Evolutionary conservation across 2,113 vertebrate genomes (phyloP).

Genomic region (Emydocephalus ijimae): DNA sequence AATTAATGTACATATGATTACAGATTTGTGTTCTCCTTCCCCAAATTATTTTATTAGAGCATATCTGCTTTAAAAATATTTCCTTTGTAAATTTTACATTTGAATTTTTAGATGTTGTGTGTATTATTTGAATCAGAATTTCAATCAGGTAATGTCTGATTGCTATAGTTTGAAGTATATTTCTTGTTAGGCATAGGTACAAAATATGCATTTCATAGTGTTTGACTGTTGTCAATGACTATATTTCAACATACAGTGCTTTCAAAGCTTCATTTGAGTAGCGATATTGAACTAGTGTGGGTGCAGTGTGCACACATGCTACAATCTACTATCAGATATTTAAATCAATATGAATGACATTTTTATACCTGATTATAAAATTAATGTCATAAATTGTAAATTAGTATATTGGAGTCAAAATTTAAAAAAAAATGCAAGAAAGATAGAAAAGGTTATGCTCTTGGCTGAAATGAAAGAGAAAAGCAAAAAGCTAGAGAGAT

Average conservation of each 20-base stretch:
- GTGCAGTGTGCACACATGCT: background rate
- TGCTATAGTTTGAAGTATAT: background rate
- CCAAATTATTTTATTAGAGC: background rate
- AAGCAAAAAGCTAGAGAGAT: constrained; percentile 1
- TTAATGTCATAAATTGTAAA: constrained; percentile 27
- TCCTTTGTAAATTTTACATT: background rate
- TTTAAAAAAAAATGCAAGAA: constrained; percentile 1
- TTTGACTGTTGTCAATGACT: background rate
- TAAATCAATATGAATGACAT: background rate
- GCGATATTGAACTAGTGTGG: background rate
- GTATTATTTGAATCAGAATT: background rate
- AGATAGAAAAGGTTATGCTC: background rate
- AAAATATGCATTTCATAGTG: background rate
- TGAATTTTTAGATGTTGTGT: background rate
- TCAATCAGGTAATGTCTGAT: background rate
- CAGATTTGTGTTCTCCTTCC: background rate
- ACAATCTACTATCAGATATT: background rate
- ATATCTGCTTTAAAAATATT: background rate
- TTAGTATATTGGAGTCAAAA: background rate
- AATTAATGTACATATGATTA: background rate
- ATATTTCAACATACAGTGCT: background rate
- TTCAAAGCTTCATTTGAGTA: background rate
- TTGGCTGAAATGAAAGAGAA: background rate
- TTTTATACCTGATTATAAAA: background rate
- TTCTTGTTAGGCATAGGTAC: background rate